Evolutionary conservation across 2,113 vertebrate genomes (phyloP).

Genomic region (Oophaga pumilio): DNA sequence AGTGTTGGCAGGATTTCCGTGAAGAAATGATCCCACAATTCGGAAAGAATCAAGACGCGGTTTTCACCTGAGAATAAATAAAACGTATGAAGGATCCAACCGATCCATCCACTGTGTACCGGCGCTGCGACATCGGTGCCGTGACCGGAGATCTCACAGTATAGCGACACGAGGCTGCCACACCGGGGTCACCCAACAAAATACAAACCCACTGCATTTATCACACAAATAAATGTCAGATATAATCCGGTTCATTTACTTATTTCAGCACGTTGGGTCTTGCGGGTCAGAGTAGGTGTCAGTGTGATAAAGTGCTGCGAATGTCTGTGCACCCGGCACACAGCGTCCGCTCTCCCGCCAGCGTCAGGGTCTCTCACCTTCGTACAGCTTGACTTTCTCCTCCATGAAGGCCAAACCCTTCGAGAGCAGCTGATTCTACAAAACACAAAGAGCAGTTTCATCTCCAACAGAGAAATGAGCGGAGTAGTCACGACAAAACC

Average conservation of each 20-base stretch:
- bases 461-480: neutral
- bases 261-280: too few species aligned
- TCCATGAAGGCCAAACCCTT: constrained; percentile 86
- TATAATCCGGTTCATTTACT: too few species aligned
- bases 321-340: neutral
- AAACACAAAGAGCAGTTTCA: constrained; percentile 53
- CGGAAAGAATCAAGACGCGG: constrained; percentile 79
- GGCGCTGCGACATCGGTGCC: too few species aligned
- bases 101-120: too few species aligned
- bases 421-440: constrained; percentile 90
- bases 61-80: constrained; percentile 73
- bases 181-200: too few species aligned
- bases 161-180: too few species aligned
- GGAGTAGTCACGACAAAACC: neutral
- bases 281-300: neutral
- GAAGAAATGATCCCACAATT: constrained; percentile 90
- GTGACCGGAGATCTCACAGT: too few species aligned
- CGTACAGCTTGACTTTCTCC: constrained; percentile 85
- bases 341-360: neutral
- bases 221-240: too few species aligned
- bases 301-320: neutral
- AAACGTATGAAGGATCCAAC: neutral
- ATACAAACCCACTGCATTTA: too few species aligned
- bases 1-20: constrained; percentile 92
- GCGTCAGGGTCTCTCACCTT: constrained; percentile 72